These are phyloP conservation scores for Lepus europaeus DNA, from an alignment of 2,113 vertebrate genomes.

Conservation along the genomic window DNA sequence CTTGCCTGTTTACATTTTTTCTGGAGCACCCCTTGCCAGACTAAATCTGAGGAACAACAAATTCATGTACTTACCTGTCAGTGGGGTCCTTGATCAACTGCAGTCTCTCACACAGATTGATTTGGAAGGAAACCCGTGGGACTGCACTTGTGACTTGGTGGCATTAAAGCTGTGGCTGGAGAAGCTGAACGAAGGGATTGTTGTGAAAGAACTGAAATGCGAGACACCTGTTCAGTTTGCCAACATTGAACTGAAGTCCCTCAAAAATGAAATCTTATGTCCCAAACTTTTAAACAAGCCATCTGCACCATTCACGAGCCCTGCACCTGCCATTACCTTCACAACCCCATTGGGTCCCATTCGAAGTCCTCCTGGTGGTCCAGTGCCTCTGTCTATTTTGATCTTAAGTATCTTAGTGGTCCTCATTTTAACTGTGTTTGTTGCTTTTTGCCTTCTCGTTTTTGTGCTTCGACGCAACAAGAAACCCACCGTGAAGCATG, in stretches of 20 bases:
- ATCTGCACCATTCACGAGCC: constrained; percentile 92
- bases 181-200: constrained; percentile 94
- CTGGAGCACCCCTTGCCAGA: constrained; percentile 94
- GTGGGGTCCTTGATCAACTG: constrained; percentile 97
- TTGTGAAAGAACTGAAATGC: constrained; percentile 96
- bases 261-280: constrained; percentile 98
- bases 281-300: constrained; percentile 95
- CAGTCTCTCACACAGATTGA: constrained; percentile 96
- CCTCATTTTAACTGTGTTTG: constrained; percentile 97
- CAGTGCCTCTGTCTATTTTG: constrained; percentile 97
- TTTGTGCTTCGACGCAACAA: constrained; percentile 98
- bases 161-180: constrained; percentile 98
- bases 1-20: constrained; percentile 96
- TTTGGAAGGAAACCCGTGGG: constrained; percentile 98
- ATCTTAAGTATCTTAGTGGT: constrained; percentile 98
- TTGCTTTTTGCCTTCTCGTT: constrained; percentile 98
- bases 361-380: constrained; percentile 95
- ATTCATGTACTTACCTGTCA: constrained; percentile 99
- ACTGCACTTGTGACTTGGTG: constrained; percentile 98
- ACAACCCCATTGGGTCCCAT: constrained; percentile 93
- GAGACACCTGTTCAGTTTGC: constrained; percentile 97
- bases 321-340: constrained; percentile 90
- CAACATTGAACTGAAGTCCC: constrained; percentile 95
- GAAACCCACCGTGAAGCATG: constrained; percentile 94
- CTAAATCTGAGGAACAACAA: constrained; percentile 99